Conservation (phyloP, 1,140 invertebrate genomes). For the Antheraea pernyi region DNA sequence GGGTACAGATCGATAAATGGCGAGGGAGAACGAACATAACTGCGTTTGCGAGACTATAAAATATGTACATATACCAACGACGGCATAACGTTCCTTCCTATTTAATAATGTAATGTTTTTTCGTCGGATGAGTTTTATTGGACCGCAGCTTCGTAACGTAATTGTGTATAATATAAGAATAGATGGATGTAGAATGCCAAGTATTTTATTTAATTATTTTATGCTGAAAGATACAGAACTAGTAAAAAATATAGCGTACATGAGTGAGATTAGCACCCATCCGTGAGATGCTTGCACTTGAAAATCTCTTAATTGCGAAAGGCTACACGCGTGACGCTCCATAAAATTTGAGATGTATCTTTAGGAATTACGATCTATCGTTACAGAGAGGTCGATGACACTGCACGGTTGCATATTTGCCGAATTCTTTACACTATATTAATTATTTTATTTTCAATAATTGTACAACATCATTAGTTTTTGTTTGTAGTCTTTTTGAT, state of each 20-base stretch:
- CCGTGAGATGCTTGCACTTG: conserved; percentile 49
- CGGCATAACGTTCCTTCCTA: background rate
- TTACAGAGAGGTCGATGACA: conserved; percentile 46
- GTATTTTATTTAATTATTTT: no score
- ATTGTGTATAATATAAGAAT: no score
- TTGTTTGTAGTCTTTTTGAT: no score
- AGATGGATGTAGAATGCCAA: no score
- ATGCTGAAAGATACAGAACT: no score
- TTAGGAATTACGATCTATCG: conserved; percentile 51
- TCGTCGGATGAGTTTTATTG: conserved; percentile 5
- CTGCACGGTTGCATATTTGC: background rate
- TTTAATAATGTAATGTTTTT: conserved; percentile 15
- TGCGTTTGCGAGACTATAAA: conserved; percentile 30
- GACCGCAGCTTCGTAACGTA: background rate
- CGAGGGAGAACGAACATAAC: conserved; percentile 33
- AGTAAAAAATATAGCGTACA: no score
- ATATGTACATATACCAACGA: background rate
- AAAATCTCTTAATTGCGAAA: conserved; percentile 57
- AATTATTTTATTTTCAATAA: background rate
- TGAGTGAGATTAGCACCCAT: conserved; percentile 31
- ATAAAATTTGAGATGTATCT: conserved; percentile 64
- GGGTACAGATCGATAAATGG: conserved; percentile 49
- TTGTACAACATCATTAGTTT: background rate
- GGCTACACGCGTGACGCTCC: conserved; percentile 65
- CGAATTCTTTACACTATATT: background rate